Percentiles rank a stretch among this genome's conserved stretches.
phyloP scores from a whole-genome alignment of 2,113 vertebrate genomes.

The Trogon melanurus region DNA sequence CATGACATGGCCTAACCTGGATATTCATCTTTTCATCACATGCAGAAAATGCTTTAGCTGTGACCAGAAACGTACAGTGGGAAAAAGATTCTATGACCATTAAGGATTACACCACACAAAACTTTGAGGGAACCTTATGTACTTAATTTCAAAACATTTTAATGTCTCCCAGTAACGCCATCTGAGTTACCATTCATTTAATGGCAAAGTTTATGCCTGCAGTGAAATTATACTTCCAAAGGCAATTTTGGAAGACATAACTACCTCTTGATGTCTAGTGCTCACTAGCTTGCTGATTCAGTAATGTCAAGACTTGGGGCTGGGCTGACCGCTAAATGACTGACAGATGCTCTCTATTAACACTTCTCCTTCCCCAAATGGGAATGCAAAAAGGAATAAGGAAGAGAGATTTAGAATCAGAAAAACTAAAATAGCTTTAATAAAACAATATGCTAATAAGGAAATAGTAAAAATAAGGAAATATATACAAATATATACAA shows the following conservation, averaged over 20 bases:
- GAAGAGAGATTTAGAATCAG: too few species aligned
- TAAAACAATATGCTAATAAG: too few species aligned
- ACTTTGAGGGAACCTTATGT: not conserved
- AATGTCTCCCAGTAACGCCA: not conserved
- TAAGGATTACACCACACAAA: not conserved
- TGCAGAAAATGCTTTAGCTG: not conserved
- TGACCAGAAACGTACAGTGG: not conserved
- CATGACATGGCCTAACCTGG: not conserved
- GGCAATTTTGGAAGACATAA: not conserved
- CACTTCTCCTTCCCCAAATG: too few species aligned
- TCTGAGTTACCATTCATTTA: not conserved
- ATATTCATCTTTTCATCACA: not conserved
- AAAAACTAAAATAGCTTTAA: too few species aligned
- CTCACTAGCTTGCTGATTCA: not conserved
- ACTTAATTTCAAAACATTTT: not conserved
- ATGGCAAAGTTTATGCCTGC: not conserved
- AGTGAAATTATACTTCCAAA: not conserved
- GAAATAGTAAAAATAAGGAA: too few species aligned
- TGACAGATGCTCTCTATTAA: too few species aligned
- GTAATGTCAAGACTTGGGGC: too few species aligned
- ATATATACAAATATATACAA: too few species aligned
- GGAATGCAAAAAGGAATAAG: too few species aligned
- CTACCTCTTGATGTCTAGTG: not conserved
- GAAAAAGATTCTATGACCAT: not conserved
- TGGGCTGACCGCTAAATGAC: too few species aligned